Conservation (phyloP, 2,113 vertebrate species). For the Pyrgilauda ruficollis region DNA sequence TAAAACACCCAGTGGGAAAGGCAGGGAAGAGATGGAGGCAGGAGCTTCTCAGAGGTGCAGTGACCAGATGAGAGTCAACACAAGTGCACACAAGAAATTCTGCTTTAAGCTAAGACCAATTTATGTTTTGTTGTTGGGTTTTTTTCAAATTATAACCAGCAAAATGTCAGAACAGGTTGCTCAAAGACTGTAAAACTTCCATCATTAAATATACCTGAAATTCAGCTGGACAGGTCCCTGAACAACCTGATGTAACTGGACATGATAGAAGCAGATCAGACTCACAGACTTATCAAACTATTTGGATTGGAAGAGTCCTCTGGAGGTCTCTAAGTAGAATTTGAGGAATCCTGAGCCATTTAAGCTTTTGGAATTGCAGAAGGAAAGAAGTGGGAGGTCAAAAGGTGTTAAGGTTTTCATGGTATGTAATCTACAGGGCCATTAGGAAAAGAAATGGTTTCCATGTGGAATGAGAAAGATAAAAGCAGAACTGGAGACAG, state of each 20-base stretch:
- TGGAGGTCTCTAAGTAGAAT: neutral
- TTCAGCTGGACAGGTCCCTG: neutral
- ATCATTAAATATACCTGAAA: neutral
- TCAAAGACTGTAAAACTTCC: neutral
- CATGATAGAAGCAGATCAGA: neutral
- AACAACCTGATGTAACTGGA: neutral
- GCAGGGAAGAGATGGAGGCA: neutral
- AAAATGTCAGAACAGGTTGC: neutral
- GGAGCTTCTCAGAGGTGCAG: neutral
- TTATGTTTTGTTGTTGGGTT: neutral
- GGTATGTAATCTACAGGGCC: neutral
- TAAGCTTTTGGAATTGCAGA: neutral
- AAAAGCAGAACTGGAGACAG: neutral
- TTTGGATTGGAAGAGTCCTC: neutral
- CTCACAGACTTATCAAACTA: neutral
- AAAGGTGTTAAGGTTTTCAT: neutral
- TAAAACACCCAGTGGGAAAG: neutral
- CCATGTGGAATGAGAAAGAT: neutral
- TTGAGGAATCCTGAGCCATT: neutral
- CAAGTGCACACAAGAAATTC: neutral
- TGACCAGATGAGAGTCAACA: neutral
- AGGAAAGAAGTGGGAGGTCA: neutral
- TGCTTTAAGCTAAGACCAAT: neutral
- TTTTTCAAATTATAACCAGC: neutral
- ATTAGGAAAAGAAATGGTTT: neutral